Evolutionary conservation across 2,797 vertebrate species (phyloP).

Genomic region (Tragelaphus eurycerus): DNA sequence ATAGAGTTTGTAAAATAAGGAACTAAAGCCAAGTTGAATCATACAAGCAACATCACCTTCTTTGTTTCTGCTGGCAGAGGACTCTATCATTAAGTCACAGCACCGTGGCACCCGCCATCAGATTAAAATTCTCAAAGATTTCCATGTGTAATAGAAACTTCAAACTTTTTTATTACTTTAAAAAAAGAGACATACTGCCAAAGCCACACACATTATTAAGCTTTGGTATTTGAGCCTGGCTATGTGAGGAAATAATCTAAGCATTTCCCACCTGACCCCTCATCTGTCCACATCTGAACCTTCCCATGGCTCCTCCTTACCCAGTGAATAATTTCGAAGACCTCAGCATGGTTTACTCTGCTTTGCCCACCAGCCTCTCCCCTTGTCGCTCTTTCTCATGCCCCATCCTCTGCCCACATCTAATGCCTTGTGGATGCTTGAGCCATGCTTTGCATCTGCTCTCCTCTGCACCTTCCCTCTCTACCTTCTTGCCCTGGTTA

Average conservation of each 20-base stretch:
- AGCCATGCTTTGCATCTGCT: background rate
- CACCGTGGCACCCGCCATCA: background rate
- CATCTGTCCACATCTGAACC: background rate
- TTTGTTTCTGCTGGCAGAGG: constrained; percentile 24
- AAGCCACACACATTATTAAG: background rate
- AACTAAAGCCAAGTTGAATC: background rate
- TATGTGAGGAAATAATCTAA: background rate
- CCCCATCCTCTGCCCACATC: background rate
- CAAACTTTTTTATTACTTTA: background rate
- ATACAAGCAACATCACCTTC: background rate
- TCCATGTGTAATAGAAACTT: background rate
- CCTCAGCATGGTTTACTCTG: background rate
- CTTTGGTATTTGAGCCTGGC: background rate
- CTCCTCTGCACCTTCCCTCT: background rate
- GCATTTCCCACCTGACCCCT: background rate
- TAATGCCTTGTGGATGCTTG: background rate
- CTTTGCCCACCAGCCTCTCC: background rate
- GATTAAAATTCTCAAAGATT: background rate
- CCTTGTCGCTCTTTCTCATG: background rate
- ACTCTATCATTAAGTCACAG: background rate
- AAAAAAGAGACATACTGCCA: background rate
- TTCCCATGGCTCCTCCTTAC: background rate
- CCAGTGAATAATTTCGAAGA: background rate
- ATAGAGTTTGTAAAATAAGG: background rate
- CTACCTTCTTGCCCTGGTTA: background rate